phyloP scores from a whole-genome alignment of 2,797 vertebrate genomes.

The Molothrus ater region DNA sequence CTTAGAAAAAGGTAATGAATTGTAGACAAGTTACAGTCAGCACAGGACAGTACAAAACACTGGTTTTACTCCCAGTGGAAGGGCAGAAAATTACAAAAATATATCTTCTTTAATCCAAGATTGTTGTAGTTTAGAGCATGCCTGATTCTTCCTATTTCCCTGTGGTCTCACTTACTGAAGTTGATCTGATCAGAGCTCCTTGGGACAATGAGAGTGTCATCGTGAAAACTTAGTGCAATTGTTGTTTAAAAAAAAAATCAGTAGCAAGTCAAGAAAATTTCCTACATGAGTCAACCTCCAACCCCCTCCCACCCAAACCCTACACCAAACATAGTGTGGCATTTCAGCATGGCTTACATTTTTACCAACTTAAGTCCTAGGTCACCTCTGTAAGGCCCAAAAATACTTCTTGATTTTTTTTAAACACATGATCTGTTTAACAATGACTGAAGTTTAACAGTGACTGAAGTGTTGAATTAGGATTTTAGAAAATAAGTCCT shows the following conservation, averaged over 20 bases:
- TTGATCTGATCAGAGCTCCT: slow-evolving; percentile 50
- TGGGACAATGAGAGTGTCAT: slow-evolving; percentile 13
- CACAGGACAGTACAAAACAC: slow-evolving; percentile 26
- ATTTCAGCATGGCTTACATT: slow-evolving; percentile 27
- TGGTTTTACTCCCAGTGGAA: not conserved
- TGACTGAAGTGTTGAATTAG: not conserved
- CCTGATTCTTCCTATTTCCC: slow-evolving; percentile 13
- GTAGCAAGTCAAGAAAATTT: slow-evolving; percentile 50
- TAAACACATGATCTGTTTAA: not conserved
- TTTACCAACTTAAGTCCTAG: not conserved
- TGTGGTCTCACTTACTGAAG: not conserved
- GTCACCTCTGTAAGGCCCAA: not conserved
- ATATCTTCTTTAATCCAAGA: slow-evolving; percentile 55
- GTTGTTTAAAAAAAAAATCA: slow-evolving; percentile 11
- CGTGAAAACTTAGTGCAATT: slow-evolving; percentile 60
- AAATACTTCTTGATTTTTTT: not conserved
- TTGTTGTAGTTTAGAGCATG: slow-evolving; percentile 35
- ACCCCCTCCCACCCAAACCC: not conserved
- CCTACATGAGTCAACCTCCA: not conserved
- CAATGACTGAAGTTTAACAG: not conserved
- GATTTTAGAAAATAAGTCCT: not conserved
- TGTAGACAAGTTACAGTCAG: not conserved
- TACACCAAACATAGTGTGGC: not conserved
- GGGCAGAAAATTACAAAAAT: slow-evolving; percentile 58
- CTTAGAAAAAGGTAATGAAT: slow-evolving; percentile 25